Base-by-base conservation (phyloP, 2,888 invertebrate species). In the Pherbina coryleti region DNA sequence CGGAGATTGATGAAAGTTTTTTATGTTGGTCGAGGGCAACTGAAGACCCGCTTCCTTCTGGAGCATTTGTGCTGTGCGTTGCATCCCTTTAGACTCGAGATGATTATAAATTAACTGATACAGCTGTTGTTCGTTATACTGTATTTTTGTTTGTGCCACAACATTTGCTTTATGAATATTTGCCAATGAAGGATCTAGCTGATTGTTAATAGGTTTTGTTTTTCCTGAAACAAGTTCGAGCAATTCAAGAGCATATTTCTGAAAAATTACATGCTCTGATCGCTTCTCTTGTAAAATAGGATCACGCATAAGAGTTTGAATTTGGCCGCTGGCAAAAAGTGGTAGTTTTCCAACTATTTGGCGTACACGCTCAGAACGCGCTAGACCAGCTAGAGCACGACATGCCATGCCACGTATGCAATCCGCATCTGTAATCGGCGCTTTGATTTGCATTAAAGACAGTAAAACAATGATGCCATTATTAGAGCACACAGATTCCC, bases 371-470 rank as follows among this genome's bases (percentile, higher is more conserved):
- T 97, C 96, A 76, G 96, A 97, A n/a, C 98, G 92, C 0, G 98
- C 96, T 49, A 99, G 91, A 0, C 99, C 99, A 44, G 97, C 96
- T 66, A 99, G 91, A 5, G 98, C 98, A 83, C 95, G 92, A 87
- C 98, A 98, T 0, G 99, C 98, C 84, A 98, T 91, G 4, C 97
- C 97, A 71, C 99, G 92, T 83, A 99, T 94, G 55, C 95, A 94
- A 90, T 99, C 99, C 19, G 99, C 99, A 91, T 99, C 98, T 1
- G 98, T 98, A 76, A 98, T 96, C 0, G 99, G 99, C 0, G 95
- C 94, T 90, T 98, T 98, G 17, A 95, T 93, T 91, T 95, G 94
- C 93, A 99, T 94, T 79, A 98, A 91, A 75, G 96, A 95, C 17
- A 98, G 91, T 60, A 98, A 91, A 69, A 97, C 97, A 95, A 99